Conservation (phyloP, 2,888 invertebrate genomes). For the Pharmacophagus antenor region DNA sequence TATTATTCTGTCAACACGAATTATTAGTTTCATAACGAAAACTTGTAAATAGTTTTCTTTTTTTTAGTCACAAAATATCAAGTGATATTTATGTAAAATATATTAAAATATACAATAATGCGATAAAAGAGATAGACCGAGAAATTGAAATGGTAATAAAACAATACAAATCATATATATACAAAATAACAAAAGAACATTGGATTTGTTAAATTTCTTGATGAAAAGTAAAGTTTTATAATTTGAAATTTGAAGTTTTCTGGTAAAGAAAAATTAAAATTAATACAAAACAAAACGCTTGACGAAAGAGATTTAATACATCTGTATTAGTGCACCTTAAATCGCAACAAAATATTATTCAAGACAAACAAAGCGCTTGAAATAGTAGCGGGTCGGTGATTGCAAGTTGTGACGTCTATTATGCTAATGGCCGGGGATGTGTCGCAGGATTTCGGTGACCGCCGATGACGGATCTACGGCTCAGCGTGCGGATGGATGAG, state of each 20-base stretch:
- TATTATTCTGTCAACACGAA: background rate
- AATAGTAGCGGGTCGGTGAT: conserved; percentile 50
- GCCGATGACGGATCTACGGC: conserved; percentile 51
- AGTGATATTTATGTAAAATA: too few relatives aligned
- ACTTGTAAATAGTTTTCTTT: background rate
- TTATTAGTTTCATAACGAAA: background rate
- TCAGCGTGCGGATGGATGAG: conserved; percentile 37
- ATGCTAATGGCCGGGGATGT: conserved; percentile 52
- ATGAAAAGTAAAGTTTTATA: too few relatives aligned
- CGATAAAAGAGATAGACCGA: too few relatives aligned
- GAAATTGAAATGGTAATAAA: too few relatives aligned
- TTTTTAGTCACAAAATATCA: too few relatives aligned
- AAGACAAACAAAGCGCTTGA: conserved; percentile 41
- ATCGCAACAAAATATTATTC: conserved; percentile 12
- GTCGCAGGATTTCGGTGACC: conserved; percentile 49
- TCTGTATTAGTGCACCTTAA: conserved; percentile 16
- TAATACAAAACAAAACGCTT: background rate
- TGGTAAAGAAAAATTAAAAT: background rate
- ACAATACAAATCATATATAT: too few relatives aligned
- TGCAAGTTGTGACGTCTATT: conserved; percentile 54
- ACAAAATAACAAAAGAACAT: too few relatives aligned
- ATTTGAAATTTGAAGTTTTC: too few relatives aligned
- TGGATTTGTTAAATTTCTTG: too few relatives aligned
- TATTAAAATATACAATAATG: too few relatives aligned
- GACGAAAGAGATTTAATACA: background rate